Conservation (phyloP, 2,888 invertebrate species). For the Nipponacmea schrenckii region DNA sequence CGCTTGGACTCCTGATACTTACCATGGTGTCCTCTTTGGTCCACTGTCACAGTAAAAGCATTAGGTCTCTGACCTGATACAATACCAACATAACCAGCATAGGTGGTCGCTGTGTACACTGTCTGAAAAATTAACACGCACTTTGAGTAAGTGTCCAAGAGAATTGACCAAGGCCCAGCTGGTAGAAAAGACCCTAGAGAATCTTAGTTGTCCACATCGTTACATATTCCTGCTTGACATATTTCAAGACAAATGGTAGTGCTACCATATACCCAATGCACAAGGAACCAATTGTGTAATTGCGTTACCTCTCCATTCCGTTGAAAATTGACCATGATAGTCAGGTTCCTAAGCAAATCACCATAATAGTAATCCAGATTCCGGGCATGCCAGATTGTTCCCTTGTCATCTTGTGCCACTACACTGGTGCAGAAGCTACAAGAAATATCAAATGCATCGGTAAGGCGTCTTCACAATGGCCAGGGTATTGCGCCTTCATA, state of each 20-base stretch:
- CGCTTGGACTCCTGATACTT: no score
- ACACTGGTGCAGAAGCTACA: constrained; percentile 67
- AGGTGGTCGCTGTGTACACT: constrained; percentile 61
- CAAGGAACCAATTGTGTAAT: background rate
- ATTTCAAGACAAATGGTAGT: background rate
- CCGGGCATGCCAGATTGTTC: constrained; percentile 64
- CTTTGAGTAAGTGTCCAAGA: constrained; percentile 6
- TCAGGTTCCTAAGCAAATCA: constrained; percentile 50
- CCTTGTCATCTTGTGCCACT: constrained; percentile 61
- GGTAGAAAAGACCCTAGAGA: background rate
- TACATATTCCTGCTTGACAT: background rate
- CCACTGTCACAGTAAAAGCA: constrained; percentile 64
- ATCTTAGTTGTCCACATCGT: background rate
- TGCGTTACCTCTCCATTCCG: constrained; percentile 51
- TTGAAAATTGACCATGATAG: constrained; percentile 49
- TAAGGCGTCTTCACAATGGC: no score
- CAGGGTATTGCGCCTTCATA: no score
- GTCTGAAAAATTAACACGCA: constrained; percentile 47
- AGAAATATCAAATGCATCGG: no score
- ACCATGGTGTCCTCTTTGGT: constrained; percentile 57
- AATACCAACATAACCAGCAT: constrained; percentile 65
- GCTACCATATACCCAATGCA: background rate
- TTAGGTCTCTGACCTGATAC: constrained; percentile 64
- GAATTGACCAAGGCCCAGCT: constrained; percentile 10
- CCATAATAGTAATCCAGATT: constrained; percentile 66